These are phyloP conservation scores for Graptemys geographica DNA, from an alignment of 2,797 vertebrate species.

Conservation along the genomic window DNA sequence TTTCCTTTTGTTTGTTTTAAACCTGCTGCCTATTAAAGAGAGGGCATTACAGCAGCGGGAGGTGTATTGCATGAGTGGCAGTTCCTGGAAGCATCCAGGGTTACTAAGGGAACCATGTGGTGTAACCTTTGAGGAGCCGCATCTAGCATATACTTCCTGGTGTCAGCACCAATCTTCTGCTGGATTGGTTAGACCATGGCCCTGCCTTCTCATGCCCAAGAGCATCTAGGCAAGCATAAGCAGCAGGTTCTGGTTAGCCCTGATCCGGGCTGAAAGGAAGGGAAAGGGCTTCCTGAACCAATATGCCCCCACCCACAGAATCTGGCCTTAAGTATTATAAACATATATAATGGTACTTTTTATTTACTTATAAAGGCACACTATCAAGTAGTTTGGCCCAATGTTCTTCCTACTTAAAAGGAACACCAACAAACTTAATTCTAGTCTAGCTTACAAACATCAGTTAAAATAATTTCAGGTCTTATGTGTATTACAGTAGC, in stretches of 20 bases:
- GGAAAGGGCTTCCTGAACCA: not conserved
- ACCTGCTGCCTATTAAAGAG: too few species aligned
- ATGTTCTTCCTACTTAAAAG: not conserved
- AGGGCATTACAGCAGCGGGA: not conserved
- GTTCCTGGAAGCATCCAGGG: not conserved
- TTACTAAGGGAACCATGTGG: not conserved
- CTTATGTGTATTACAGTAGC: not conserved
- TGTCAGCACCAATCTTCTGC: not conserved
- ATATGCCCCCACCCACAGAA: not conserved
- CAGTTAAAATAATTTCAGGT: not conserved
- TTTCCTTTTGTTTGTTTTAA: too few species aligned
- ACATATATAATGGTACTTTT: not conserved
- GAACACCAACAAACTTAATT: not conserved
- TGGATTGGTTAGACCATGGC: too few species aligned
- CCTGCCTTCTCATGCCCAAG: too few species aligned
- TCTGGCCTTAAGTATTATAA: not conserved
- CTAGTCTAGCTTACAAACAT: not conserved
- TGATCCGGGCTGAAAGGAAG: not conserved
- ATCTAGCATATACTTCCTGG: not conserved
- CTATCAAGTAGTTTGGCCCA: not conserved
- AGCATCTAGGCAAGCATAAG: too few species aligned
- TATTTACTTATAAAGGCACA: not conserved
- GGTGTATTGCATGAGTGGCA: not conserved
- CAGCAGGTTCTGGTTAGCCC: too few species aligned
- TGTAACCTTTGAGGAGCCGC: not conserved